Percentiles rank a stretch among this genome's conserved stretches.
Evolutionary conservation across 2,888 invertebrate species (phyloP).

Genomic region (Torymus aiolomorphi): DNA sequence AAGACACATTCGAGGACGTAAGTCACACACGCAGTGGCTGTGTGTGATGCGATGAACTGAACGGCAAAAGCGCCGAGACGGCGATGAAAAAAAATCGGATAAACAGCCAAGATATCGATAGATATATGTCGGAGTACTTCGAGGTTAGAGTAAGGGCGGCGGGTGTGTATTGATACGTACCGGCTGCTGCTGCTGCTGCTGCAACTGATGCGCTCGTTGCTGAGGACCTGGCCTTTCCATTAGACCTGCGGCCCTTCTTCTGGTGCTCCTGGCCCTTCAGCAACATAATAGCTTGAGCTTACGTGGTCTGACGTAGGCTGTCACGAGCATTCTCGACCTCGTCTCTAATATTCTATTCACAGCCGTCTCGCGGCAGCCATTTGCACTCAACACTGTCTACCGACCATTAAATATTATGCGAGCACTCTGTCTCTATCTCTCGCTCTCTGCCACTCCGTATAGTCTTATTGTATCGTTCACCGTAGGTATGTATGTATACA

Average conservation of each 20-base stretch:
- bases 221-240: constrained; percentile 33
- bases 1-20: neutral
- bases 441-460: neutral
- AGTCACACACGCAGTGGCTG: neutral
- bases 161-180: constrained; percentile 23
- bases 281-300: constrained; percentile 68
- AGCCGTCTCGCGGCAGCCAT: constrained; percentile 67
- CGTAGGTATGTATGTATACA: neutral
- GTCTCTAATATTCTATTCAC: constrained; percentile 61
- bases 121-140: neutral
- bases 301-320: too few relatives aligned
- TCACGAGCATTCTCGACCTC: constrained; percentile 63
- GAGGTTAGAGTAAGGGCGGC: too few relatives aligned
- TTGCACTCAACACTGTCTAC: constrained; percentile 62
- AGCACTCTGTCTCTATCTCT: neutral
- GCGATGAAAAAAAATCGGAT: too few relatives aligned
- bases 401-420: neutral
- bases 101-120: neutral
- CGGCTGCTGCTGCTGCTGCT: constrained; percentile 37
- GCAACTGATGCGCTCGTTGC: constrained; percentile 20
- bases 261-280: constrained; percentile 65
- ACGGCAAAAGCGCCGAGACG: too few relatives aligned
- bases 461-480: too few relatives aligned
- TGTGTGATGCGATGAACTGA: too few relatives aligned
- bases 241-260: constrained; percentile 48